Evolutionary conservation across 2,113 vertebrate species (phyloP), one percentile per base, ranked within the genome.

Genomic region (Pygoscelis antarcticus): DNA sequence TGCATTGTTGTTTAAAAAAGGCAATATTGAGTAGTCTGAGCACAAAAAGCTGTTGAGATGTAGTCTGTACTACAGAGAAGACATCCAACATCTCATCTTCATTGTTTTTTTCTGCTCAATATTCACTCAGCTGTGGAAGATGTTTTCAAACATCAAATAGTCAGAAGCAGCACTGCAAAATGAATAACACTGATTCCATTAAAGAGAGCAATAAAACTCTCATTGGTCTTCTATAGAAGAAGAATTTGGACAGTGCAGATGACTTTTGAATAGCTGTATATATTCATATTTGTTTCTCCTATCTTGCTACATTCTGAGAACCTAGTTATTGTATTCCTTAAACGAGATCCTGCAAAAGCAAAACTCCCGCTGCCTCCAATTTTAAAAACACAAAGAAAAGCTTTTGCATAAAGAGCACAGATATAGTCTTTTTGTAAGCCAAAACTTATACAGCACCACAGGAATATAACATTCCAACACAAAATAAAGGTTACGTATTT

Each of bases 361-460:
- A 89, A 89, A 84, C 40, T 87, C 66, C 52, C 77, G 76, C 52
- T 82, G 72, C 57, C 89, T 44, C 54, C 61, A 84, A n/a, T 87
- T 91, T 92, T 82, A 71, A 92, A 90, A 93, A 87, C 32, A 76
- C 40, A 96, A 94, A 95, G 72, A 29, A 75, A 87, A 93, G 52
- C 27, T 82, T 93, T 72, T 84, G 40, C 81, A 87, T 89, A 75
- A 91, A 88, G 57, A 91, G 16, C 46, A 90, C 14, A 80, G 60
- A 81, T 60, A 64, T 18, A 83, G 68, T 29, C 32, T 89, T 92
- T 93, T 72, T 58, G 40, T 72, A 84, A 91, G 34, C 36, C 61
- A 89, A 84, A 81, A n/a, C 77, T 92, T 94, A 83, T 25, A 17
- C 27, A 66, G n/a, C 26, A 70, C 46, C 32, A 70, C 47, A 89